Percentiles rank a stretch among this genome's conserved stretches.
Conservation (phyloP, 1,140 invertebrate species). For the Drosophila nigromelanica region DNA sequence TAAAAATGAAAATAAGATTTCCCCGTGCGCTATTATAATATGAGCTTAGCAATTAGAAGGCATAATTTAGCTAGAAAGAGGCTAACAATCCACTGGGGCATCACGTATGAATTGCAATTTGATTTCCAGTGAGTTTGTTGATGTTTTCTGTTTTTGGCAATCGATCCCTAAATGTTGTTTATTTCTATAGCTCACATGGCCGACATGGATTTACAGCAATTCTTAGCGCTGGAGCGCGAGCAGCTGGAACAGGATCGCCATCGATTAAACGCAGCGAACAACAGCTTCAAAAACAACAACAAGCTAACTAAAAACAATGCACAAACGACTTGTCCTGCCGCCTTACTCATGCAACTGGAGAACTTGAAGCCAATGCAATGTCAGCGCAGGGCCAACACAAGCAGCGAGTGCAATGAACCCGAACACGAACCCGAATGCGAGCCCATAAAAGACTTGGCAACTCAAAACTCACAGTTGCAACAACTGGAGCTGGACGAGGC, state of each 20-base stretch:
- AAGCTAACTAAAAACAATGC: constrained; percentile 1
- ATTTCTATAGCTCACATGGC: neutral
- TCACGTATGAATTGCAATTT: neutral
- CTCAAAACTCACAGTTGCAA: constrained; percentile 52
- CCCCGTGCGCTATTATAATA: neutral
- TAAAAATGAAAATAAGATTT: neutral
- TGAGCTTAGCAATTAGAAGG: neutral
- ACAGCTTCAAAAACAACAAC: neutral
- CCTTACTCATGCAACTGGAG: constrained; percentile 38
- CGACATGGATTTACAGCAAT: constrained; percentile 65
- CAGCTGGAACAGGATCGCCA: constrained; percentile 61
- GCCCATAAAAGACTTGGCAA: neutral
- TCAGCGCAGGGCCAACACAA: constrained; percentile 54
- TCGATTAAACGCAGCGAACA: constrained; percentile 32
- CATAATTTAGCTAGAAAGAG: neutral
- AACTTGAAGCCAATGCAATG: constrained; percentile 55
- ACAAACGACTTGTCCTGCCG: constrained; percentile 49
- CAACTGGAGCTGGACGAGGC: constrained; percentile 41
- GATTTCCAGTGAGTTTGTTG: neutral
- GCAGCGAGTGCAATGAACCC: constrained; percentile 65
- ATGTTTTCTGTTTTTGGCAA: neutral
- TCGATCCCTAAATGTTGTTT: neutral
- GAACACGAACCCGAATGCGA: neutral
- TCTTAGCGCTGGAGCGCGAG: constrained; percentile 58
- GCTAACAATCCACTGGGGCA: neutral